Conservation (phyloP, 1,140 invertebrate species). For the Adoxophyes honmai region DNA sequence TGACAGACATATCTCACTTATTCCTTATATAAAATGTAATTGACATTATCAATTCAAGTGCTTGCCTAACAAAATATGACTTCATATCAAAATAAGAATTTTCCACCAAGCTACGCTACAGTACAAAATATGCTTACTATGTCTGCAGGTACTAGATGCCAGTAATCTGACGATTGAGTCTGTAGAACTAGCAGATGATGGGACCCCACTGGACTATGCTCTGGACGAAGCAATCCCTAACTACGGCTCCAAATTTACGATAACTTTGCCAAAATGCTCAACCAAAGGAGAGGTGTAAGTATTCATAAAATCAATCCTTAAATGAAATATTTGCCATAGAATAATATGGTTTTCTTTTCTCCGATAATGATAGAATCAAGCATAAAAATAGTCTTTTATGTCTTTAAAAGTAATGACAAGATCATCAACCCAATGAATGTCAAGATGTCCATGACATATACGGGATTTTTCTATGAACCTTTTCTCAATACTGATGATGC, state of each 20-base stretch:
- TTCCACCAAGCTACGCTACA: too few species aligned
- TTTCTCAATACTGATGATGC: too few species aligned
- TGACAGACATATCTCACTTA: neutral
- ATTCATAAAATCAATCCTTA: neutral
- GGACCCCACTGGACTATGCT: constrained; percentile 80
- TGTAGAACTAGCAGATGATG: constrained; percentile 77
- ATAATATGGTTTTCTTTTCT: neutral
- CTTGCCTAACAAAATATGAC: neutral
- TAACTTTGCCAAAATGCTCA: constrained; percentile 80
- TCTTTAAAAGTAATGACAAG: too few species aligned
- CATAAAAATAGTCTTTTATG: too few species aligned
- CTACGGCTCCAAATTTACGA: constrained; percentile 88
- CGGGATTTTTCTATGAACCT: too few species aligned
- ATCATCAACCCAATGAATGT: too few species aligned
- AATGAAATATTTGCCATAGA: too few species aligned
- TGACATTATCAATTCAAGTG: neutral
- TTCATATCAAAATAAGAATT: neutral
- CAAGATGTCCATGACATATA: too few species aligned
- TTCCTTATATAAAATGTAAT: neutral
- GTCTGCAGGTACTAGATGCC: constrained; percentile 86
- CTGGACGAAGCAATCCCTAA: constrained; percentile 79
- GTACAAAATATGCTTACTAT: neutral
- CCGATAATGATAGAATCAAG: neutral
- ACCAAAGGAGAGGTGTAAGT: constrained; percentile 64
- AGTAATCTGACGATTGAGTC: constrained; percentile 82